Base-by-base conservation (phyloP, 1,140 invertebrate genomes). In the Trigoniulus corallinus region DNA sequence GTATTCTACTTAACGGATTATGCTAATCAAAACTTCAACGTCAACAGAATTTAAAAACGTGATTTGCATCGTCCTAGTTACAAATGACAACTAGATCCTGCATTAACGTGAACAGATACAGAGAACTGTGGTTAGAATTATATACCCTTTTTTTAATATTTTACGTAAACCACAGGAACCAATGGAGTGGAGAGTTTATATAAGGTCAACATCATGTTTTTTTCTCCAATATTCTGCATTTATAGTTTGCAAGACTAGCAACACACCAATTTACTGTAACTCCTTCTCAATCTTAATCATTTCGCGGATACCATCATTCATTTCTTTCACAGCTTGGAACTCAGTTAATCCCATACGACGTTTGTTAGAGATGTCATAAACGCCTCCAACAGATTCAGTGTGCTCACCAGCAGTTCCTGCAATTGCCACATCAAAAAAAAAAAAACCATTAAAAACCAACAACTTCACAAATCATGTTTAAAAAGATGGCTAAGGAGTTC, bases 281-380 rank as follows among this genome's bases (percentile, higher is more conserved):
- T 34, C 76, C 65, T 81, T 82, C 69, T 91, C 87, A 58, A 88
- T 80, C 68, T 88, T 87, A 71, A 92, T 91, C 62, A 92, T 75
- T 68, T 89, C 85, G 53, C 79, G 72, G 61, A 88, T 73, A 0
- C 88, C 87, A n/a, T 83, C 80, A 37, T 80, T 76, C 63, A 89
- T 91, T 59, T 92, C 85, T 61, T 88, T 81, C 50, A 91, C 84
- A 21, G 82, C 80, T 60, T 86, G 79, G 46, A 78, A 71, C 65
- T 94, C 89, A 12, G 70, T 72, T 15, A 62, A 54, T 15, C 80
- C 80, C 57, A 94, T 69, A 57, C 83, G 82, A 60, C 88, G 82
- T 62, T 85, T 85, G 66, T 89, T 91, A 21, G 81, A 78, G 29
- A 89, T 75, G 68, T 95, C 91, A 67, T 94, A 95, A 58, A 94